Evolutionary conservation across 2,113 vertebrate genomes (phyloP), one percentile per base, ranked within the genome.

Genomic region (Gasterosteus nipponicus): DNA sequence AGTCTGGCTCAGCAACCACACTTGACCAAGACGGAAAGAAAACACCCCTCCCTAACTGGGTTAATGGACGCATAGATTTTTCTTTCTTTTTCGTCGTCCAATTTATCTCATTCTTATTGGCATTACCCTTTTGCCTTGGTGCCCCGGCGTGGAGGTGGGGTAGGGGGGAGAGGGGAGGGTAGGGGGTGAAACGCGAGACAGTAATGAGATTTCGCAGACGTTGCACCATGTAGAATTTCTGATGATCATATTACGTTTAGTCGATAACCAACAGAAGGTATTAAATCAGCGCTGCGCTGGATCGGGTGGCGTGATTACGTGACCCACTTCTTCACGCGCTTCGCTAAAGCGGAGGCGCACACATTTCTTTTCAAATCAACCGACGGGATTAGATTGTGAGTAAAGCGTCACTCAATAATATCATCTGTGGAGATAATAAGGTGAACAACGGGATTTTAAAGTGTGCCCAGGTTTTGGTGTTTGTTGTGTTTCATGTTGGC

Each of bases 151-250:
- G 68, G 68, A 72, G 46, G 72, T 75, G 39, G 71, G 68, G 67
- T 72, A n/a, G 78, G 76, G 64, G 8, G 46, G 60, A 26, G 22
- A 26, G 22, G 68, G 75, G 46, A 69, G 77, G 39, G 71, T 64
- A 64, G 64, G 8, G 51, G 60, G 78, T 12, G 86, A 88, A 91
- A 91, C 83, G 64, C 33, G 76, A 92, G 83, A 87, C 83, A 35
- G 58, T 90, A 90, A 91, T 90, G 89, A 88, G 83, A 87, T 90
- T 91, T 86, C 78, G 76, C 83, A 90, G 87, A 86, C 81, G 71
- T 84, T 81, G 84, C 86, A 81, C 47, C 83, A 73, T 88, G 85
- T 85, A 83, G 87, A 86, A 87, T 89, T 86, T 90, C 73, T 87
- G 86, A 89, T 77, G 91, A 89, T 91, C 89, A 71, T 82, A 83